Percentiles rank a stretch among this genome's conserved stretches.
These are phyloP conservation scores for Saguinus imperator DNA, from an alignment of 2,113 vertebrate species.

Conservation along the genomic window DNA sequence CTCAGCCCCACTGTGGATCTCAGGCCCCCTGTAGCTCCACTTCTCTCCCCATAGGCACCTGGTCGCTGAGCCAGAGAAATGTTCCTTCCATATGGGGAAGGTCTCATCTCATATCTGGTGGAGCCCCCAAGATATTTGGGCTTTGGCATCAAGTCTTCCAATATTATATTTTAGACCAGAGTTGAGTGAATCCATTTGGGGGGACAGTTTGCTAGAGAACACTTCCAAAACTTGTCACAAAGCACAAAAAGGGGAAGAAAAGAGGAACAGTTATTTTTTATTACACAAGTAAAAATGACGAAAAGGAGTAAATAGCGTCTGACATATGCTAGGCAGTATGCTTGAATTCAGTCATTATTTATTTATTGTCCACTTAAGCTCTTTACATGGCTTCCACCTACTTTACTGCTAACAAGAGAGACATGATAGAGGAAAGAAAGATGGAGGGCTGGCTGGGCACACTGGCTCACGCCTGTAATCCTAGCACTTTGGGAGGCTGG, in stretches of 20 bases:
- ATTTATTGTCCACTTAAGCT: neutral
- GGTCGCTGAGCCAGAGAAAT: neutral
- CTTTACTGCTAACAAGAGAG: neutral
- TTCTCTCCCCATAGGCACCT: neutral
- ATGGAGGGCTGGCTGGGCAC: neutral
- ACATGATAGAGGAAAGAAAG: neutral
- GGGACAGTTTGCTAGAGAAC: neutral
- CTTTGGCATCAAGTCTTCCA: neutral
- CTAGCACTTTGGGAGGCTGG: too few species aligned
- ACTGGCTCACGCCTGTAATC: too few species aligned
- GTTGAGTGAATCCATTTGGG: neutral
- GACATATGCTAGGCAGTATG: neutral
- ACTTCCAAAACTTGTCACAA: constrained; percentile 21
- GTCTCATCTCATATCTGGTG: neutral
- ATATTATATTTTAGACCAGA: neutral
- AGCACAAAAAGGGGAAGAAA: neutral
- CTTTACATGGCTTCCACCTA: neutral
- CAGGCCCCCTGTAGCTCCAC: neutral
- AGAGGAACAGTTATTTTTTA: neutral
- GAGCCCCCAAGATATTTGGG: neutral
- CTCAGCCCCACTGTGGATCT: neutral
- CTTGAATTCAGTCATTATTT: neutral
- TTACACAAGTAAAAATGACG: neutral
- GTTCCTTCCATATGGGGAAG: neutral
- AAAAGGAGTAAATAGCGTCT: neutral